phyloP scores from a whole-genome alignment of 2,797 vertebrate species.

The Hydrolagus colliei region DNA sequence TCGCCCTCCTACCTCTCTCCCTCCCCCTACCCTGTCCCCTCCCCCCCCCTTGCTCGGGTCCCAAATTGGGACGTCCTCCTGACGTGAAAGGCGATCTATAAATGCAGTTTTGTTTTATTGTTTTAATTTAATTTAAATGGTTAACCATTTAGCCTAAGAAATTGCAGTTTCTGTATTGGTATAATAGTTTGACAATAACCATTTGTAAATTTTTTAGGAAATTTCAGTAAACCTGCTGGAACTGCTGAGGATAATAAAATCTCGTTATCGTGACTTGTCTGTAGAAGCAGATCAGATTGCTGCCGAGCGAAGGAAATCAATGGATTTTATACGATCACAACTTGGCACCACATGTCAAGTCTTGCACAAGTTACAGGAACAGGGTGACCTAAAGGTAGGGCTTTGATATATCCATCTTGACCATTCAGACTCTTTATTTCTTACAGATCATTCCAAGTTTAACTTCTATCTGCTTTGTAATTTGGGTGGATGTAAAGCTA shows the following conservation, averaged over 20 bases:
- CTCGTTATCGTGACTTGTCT: conserved; percentile 64
- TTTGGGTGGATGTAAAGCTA: no score
- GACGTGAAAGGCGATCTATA: no score
- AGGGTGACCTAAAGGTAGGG: conserved; percentile 59
- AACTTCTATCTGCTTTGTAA: no score
- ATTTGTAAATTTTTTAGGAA: conserved; percentile 52
- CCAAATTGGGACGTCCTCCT: no score
- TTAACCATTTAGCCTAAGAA: neutral
- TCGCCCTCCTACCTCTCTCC: no score
- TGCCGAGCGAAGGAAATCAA: conserved; percentile 64
- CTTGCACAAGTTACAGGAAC: conserved; percentile 61
- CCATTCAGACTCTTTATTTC: no score
- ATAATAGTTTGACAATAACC: no score
- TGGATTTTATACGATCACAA: conserved; percentile 60
- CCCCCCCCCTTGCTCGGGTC: no score
- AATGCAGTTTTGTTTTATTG: no score
- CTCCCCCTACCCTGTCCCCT: no score
- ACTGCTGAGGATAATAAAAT: conserved; percentile 65
- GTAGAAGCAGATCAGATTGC: conserved; percentile 58
- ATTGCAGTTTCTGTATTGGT: neutral
- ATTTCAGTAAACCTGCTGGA: conserved; percentile 70
- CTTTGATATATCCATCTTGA: neutral
- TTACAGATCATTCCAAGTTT: no score
- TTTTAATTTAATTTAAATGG: neutral
- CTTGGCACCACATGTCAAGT: conserved; percentile 55